Percentiles rank a stretch among this genome's conserved stretches.
These are phyloP conservation scores for Mercenaria mercenaria DNA, from an alignment of 1,140 invertebrate genomes.

Conservation along the genomic window DNA sequence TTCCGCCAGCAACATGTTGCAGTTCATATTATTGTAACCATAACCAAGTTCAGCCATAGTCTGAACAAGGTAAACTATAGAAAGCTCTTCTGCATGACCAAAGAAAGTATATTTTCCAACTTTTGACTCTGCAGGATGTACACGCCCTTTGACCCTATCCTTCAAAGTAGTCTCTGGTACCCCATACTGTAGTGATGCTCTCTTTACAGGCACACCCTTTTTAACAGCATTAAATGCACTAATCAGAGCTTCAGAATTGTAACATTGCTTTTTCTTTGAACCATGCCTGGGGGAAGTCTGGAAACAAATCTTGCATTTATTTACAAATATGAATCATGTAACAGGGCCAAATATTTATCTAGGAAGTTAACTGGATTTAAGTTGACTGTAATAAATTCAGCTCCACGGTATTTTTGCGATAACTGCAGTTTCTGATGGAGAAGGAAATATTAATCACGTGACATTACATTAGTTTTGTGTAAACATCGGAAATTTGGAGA, in stretches of 20 bases:
- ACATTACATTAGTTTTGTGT: too few relatives aligned
- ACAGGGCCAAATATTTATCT: too few relatives aligned
- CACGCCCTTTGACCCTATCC: neutral
- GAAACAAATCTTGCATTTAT: too few relatives aligned
- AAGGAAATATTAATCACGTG: too few relatives aligned
- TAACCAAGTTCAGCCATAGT: neutral
- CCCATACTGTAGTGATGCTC: neutral
- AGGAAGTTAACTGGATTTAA: too few relatives aligned
- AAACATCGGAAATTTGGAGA: too few relatives aligned
- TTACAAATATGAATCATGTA: too few relatives aligned
- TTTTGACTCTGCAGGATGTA: neutral
- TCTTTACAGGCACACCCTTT: neutral
- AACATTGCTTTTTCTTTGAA: neutral
- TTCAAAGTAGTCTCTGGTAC: neutral
- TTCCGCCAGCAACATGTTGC: neutral
- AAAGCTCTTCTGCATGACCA: neutral
- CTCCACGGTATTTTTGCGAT: too few relatives aligned
- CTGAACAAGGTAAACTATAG: constrained; percentile 25
- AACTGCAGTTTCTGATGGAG: too few relatives aligned
- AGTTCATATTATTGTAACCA: neutral
- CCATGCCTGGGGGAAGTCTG: neutral
- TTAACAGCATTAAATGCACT: neutral
- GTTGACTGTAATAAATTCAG: too few relatives aligned
- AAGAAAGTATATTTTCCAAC: neutral
- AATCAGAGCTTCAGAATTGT: neutral